Percentiles rank a stretch among this genome's conserved stretches.
Evolutionary conservation across 2,113 vertebrate species (phyloP).

Genomic region (Apistogramma diplotaenia): DNA sequence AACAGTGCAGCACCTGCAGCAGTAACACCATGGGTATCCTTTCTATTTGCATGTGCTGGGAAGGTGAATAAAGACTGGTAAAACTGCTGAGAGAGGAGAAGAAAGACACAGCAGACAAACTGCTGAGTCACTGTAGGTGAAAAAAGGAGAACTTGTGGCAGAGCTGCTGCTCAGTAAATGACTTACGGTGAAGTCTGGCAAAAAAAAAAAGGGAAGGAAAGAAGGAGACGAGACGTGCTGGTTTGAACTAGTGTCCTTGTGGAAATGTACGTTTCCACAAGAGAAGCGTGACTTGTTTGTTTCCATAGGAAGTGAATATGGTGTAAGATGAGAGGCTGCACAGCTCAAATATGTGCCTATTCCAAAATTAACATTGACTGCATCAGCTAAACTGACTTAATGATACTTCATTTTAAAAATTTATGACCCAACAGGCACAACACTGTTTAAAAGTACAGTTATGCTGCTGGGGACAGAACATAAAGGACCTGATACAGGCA

Average conservation of each 20-base stretch:
- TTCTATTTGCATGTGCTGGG: not conserved
- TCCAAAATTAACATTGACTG: conserved; percentile 24
- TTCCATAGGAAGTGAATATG: conserved; percentile 41
- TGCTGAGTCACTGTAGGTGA: conserved; percentile 26
- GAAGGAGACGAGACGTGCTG: not conserved
- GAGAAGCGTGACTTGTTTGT: conserved; percentile 27
- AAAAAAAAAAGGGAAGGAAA: not conserved
- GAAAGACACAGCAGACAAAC: not conserved
- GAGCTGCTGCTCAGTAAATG: not conserved
- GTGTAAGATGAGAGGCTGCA: conserved; percentile 9
- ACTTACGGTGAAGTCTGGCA: not conserved
- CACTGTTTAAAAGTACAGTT: not conserved
- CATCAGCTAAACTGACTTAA: conserved; percentile 31
- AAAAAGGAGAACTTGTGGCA: conserved; percentile 53
- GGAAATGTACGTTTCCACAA: conserved; percentile 7
- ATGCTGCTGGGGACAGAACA: not conserved
- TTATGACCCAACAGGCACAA: conserved; percentile 14
- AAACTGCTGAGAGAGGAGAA: too few relatives aligned
- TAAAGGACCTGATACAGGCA: not conserved
- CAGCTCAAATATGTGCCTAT: not conserved
- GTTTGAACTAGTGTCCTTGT: conserved; percentile 13
- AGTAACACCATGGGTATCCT: not conserved
- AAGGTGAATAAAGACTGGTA: too few relatives aligned
- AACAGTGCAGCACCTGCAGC: not conserved
- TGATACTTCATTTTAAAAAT: conserved; percentile 24